Evolutionary conservation across 2,113 vertebrate genomes (phyloP).

Genomic region (Poecile atricapillus): DNA sequence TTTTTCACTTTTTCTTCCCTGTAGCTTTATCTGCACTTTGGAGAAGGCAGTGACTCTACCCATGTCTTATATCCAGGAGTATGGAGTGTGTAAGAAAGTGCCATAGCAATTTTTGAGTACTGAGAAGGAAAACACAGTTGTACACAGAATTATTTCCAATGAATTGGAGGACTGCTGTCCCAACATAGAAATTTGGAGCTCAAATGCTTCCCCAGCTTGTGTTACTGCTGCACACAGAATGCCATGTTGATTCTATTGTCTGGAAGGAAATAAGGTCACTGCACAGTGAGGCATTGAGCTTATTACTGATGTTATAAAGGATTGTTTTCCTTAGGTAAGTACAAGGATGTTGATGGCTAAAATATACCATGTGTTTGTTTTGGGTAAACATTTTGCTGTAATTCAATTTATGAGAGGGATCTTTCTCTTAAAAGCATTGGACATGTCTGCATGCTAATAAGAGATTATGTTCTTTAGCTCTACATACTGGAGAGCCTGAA

Average conservation of each 20-base stretch:
- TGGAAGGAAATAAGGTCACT: background rate
- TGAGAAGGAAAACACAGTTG: background rate
- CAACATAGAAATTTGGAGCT: background rate
- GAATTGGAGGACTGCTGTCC: background rate
- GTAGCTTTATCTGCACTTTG: background rate
- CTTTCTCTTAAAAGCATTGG: background rate
- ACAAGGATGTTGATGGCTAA: background rate
- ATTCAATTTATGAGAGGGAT: slow-evolving; percentile 5
- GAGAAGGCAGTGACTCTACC: rapidly evolving
- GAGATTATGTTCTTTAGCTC: background rate
- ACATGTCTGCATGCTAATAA: background rate
- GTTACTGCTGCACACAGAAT: background rate
- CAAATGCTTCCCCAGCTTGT: background rate
- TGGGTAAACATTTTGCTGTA: background rate
- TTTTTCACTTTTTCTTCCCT: background rate
- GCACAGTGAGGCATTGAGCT: background rate
- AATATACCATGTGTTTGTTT: background rate
- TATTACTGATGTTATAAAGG: background rate
- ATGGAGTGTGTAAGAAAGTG: background rate
- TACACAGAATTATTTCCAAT: background rate
- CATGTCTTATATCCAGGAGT: rapidly evolving
- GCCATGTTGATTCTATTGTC: background rate
- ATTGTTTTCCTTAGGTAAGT: background rate
- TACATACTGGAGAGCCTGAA: background rate
- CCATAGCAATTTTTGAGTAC: background rate